Conservation (phyloP, 2,797 vertebrate species). For the Trachops cirrhosus region DNA sequence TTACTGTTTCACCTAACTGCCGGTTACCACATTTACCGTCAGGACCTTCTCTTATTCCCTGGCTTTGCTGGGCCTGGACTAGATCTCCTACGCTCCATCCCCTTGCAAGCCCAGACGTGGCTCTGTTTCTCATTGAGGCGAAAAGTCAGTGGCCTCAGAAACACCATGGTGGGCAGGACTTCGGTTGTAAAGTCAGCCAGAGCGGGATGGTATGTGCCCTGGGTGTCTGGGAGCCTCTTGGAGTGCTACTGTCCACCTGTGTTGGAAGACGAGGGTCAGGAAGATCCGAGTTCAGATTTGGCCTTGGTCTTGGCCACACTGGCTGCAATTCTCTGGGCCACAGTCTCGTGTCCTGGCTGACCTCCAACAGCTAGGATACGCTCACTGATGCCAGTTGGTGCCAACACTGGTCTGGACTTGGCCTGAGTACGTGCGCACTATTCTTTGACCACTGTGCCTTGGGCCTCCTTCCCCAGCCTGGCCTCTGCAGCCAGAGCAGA, state of each 20-base stretch:
- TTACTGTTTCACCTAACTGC: slow-evolving; percentile 45
- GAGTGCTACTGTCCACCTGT: background rate
- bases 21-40: background rate
- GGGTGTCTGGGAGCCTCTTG: background rate
- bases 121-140: background rate
- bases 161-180: background rate
- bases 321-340: background rate
- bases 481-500: background rate
- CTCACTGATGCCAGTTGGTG: background rate
- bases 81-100: background rate
- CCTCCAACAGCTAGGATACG: background rate
- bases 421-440: background rate
- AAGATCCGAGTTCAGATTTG: background rate
- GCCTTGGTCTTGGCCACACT: background rate
- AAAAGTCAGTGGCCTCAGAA: background rate
- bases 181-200: background rate
- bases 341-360: background rate
- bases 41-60: background rate
- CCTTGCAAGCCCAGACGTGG: background rate
- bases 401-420: background rate
- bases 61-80: background rate
- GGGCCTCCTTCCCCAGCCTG: background rate
- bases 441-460: background rate
- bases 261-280: too few relatives aligned
- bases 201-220: background rate